Percentiles rank a stretch among this genome's conserved stretches.
phyloP scores from a whole-genome alignment of 2,888 invertebrate genomes.

The Geophilus truncorum region DNA sequence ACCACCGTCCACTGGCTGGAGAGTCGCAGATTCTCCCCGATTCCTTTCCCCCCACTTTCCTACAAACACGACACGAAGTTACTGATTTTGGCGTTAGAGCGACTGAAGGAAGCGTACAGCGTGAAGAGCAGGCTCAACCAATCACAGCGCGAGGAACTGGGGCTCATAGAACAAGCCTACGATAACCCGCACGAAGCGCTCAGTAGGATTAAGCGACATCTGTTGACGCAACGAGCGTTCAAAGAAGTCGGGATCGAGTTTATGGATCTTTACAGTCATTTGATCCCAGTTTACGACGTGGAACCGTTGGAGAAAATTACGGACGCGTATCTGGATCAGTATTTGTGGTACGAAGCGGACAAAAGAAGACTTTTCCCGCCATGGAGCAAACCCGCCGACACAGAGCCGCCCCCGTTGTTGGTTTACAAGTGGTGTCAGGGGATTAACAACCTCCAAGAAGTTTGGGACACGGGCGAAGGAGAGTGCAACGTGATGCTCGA shows the following conservation, averaged over 20 bases:
- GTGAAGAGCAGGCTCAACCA: slow-evolving; percentile 97
- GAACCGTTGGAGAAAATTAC: slow-evolving; percentile 99
- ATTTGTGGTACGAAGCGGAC: slow-evolving; percentile 99
- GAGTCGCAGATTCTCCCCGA: slow-evolving; percentile 95
- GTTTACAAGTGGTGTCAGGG: slow-evolving; percentile 99
- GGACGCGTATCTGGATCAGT: slow-evolving; percentile 98
- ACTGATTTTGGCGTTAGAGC: slow-evolving; percentile 90
- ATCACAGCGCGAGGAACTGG: slow-evolving; percentile 96
- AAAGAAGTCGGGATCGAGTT: slow-evolving; percentile 99
- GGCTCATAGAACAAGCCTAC: slow-evolving; percentile 98
- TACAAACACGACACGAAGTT: slow-evolving; percentile 99
- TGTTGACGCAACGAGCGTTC: slow-evolving; percentile 95
- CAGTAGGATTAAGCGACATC: slow-evolving; percentile 97
- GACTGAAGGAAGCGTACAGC: slow-evolving; percentile 95
- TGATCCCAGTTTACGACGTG: slow-evolving; percentile 98
- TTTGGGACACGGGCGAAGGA: slow-evolving; percentile 98
- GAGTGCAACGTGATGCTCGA: slow-evolving; percentile 98
- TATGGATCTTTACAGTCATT: slow-evolving; percentile 98
- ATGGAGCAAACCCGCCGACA: slow-evolving; percentile 99
- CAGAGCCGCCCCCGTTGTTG: slow-evolving; percentile 76
- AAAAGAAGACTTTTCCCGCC: slow-evolving; percentile 93
- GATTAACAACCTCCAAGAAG: slow-evolving; percentile 96
- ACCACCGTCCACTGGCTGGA: slow-evolving; percentile 99
- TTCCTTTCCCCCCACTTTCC: slow-evolving; percentile 97
- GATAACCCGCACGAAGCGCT: slow-evolving; percentile 99